Conservation (phyloP, 2,113 vertebrate genomes). For the Nesoenas mayeri region DNA sequence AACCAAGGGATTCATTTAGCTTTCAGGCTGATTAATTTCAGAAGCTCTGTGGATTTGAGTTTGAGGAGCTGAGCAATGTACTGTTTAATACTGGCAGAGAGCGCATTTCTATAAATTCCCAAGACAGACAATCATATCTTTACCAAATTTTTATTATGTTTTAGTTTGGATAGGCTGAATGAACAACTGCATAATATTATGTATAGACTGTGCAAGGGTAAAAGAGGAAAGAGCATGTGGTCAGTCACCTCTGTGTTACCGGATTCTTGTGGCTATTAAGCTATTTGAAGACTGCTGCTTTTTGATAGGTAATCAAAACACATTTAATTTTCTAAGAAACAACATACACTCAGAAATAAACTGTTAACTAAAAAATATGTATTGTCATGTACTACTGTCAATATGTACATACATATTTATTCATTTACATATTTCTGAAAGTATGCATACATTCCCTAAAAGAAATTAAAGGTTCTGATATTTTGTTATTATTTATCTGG, state of each 20-base stretch:
- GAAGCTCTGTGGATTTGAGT: conserved; percentile 3
- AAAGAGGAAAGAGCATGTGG: not conserved
- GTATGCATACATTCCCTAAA: not conserved
- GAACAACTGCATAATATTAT: not conserved
- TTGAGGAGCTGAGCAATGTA: conserved; percentile 14
- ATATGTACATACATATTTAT: not conserved
- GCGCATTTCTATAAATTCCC: conserved; percentile 26
- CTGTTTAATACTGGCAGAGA: conserved; percentile 6
- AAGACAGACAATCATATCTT: conserved; percentile 30
- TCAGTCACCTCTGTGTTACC: not conserved
- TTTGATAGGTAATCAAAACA: conserved; percentile 7
- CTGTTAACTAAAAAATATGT: not conserved
- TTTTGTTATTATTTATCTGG: not conserved
- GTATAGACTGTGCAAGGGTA: not conserved
- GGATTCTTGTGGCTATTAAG: not conserved
- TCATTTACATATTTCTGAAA: not conserved
- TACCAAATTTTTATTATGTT: conserved; percentile 41
- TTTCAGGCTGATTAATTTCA: conserved; percentile 67
- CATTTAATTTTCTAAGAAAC: conserved; percentile 25
- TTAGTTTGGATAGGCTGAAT: conserved; percentile 32
- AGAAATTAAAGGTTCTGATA: not conserved
- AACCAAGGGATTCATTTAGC: conserved; percentile 54
- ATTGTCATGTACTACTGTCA: not conserved
- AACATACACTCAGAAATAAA: not conserved
- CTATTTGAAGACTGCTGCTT: conserved; percentile 15